Percentiles rank a stretch among this genome's conserved stretches.
Conservation (phyloP, 2,797 vertebrate species). For the Lutjanus campechanus region DNA sequence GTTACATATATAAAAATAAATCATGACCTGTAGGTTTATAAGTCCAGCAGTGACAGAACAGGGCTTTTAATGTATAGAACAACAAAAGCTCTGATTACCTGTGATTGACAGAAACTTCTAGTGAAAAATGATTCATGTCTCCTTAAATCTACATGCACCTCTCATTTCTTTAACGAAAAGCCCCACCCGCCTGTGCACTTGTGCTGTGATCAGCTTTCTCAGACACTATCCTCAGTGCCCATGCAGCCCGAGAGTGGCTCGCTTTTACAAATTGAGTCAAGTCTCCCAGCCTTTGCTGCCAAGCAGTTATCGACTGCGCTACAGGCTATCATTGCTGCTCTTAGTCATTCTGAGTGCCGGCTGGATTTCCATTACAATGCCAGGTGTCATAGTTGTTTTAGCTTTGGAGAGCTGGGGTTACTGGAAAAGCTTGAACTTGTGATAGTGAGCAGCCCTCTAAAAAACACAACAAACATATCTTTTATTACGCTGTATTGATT, state of each 20-base stretch:
- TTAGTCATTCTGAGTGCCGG: slow-evolving; percentile 60
- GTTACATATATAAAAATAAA: slow-evolving; percentile 49
- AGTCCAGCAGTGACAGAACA: slow-evolving; percentile 32
- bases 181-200: background rate
- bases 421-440: slow-evolving; percentile 42
- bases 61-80: slow-evolving; percentile 57
- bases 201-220: slow-evolving; percentile 52
- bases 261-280: slow-evolving; percentile 72
- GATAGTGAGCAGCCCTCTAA: slow-evolving; percentile 22
- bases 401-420: slow-evolving; percentile 28
- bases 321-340: slow-evolving; percentile 64
- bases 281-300: slow-evolving; percentile 59
- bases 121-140: slow-evolving; percentile 57
- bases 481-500: slow-evolving; percentile 59
- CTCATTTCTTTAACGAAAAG: slow-evolving; percentile 32
- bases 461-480: slow-evolving; percentile 55
- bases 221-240: slow-evolving; percentile 36
- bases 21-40: slow-evolving; percentile 43
- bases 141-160: slow-evolving; percentile 46
- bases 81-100: slow-evolving; percentile 49
- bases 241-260: slow-evolving; percentile 49
- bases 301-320: slow-evolving; percentile 69
- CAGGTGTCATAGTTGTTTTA: slow-evolving; percentile 54
- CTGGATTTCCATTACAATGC: slow-evolving; percentile 68
- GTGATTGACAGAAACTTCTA: slow-evolving; percentile 51